Base-by-base conservation (phyloP, 2,113 vertebrate species). In the Bubo bubo region DNA sequence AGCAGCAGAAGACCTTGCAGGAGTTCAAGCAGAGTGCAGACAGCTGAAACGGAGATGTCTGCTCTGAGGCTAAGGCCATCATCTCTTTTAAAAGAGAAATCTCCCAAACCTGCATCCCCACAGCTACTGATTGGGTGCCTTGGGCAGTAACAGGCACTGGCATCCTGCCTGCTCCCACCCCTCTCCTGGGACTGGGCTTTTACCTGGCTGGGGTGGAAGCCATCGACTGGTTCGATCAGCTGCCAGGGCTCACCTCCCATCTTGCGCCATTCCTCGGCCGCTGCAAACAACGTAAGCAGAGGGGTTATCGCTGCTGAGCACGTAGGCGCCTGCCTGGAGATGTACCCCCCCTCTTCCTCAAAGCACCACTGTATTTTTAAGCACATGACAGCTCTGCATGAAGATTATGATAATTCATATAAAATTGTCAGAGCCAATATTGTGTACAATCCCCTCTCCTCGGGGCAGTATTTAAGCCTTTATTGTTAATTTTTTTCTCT, bases 141-240 rank as follows among this genome's bases (percentile, higher is more conserved):
- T 1, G 4, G 39, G 20, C 50, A 67, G 66, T 5, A 11, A 2
- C 0, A 0, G 28, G 26, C 1, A 1, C 34, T 5, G 2, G 14
- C 13, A n/a, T 41, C 58, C 37, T 3, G 0, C 34, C 45, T 17
- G 15, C 56, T 70, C 63, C 88, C 14, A 2, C 66, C n/a, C 10
- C 0, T 18, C 28, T 24, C 52, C 52, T 0, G 8, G n/a, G n/a
- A 6, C 15, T 0, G 2, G 10, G 17, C 17, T 58, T 50, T 95
- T 97, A 98, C 98, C 98, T 98, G 97, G 30, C 52, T 98, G 76
- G 98, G 98, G 63, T 98, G 98, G 92, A 98, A 98, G 75, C 98
- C 98, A 8, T 98, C 98, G 0, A 98, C 97, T 0, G 98, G 96
- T 41, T 98, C 98, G 0, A 98, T 97, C 86, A 98, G 98, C 93